A percentile compares a stretch with the other conserved stretches of the same genome.
These are phyloP conservation scores for Aspidiotus rigidus DNA, from an alignment of 2,888 invertebrate genomes.

Conservation along the genomic window DNA sequence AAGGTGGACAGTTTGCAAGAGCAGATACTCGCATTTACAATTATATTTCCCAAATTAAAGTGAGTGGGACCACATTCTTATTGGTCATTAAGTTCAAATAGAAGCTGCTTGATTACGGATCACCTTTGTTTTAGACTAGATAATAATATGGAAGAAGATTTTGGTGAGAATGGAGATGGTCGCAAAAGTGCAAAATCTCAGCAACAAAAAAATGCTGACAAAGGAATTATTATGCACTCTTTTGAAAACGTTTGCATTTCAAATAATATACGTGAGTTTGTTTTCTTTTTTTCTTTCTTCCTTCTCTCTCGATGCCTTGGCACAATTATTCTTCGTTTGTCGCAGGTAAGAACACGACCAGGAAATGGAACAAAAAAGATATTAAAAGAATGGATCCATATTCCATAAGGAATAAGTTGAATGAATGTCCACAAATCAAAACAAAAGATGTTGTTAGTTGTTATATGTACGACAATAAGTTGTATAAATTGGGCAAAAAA, in stretches of 20 bases:
- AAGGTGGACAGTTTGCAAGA: conserved; percentile 52
- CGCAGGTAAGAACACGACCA: conserved; percentile 15
- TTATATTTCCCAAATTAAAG: conserved; percentile 27
- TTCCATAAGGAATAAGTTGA: conserved; percentile 22
- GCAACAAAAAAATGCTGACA: conserved; percentile 12
- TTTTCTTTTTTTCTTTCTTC: not conserved
- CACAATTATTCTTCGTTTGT: not conserved
- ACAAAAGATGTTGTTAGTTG: conserved; percentile 24
- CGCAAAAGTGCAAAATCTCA: not conserved
- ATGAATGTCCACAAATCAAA: conserved; percentile 25
- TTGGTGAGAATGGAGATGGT: conserved; percentile 2
- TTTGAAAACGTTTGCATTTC: conserved; percentile 7
- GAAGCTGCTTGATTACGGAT: not conserved
- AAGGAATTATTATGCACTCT: conserved; percentile 8
- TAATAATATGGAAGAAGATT: not conserved
- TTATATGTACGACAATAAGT: conserved; percentile 25
- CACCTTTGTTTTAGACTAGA: not conserved
- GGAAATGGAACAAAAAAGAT: conserved; percentile 16
- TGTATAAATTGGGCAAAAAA: conserved; percentile 24
- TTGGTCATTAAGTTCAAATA: not conserved
- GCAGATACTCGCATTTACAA: conserved; percentile 19
- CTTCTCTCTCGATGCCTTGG: not conserved
- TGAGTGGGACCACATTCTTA: conserved; percentile 4
- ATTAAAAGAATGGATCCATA: conserved; percentile 20
- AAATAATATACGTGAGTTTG: conserved; percentile 9